Conservation (phyloP, 2,888 invertebrate genomes). For the Trachelus iudaicus region DNA sequence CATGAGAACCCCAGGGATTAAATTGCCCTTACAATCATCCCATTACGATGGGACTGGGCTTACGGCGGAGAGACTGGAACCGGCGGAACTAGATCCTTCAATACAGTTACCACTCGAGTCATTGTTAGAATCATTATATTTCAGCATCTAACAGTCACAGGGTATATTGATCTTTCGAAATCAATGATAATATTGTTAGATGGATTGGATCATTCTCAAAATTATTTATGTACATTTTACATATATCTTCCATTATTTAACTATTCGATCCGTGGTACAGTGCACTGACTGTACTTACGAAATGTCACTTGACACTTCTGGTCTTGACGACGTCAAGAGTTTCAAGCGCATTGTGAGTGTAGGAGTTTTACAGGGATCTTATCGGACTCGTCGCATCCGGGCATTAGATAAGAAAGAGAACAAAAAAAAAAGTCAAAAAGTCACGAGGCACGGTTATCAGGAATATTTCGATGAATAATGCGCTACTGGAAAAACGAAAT, state of each 20-base stretch:
- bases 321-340: neutral
- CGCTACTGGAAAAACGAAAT: neutral
- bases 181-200: neutral
- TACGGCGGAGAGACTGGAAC: slow-evolving; percentile 21
- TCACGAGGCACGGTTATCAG: neutral
- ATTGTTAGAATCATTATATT: neutral
- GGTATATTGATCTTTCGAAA: neutral
- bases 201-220: neutral
- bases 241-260: neutral
- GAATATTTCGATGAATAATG: neutral
- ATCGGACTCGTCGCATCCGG: neutral
- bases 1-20: slow-evolving; percentile 23
- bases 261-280: neutral
- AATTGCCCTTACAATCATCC: slow-evolving; percentile 56
- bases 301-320: neutral
- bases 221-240: neutral
- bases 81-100: slow-evolving; percentile 39
- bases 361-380: neutral
- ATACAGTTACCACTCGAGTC: neutral
- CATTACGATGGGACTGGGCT: slow-evolving; percentile 33
- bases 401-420: neutral
- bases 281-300: neutral
- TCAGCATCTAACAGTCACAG: neutral
- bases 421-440: neutral
- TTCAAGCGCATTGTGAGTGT: neutral